Base-by-base conservation (phyloP, 2,888 invertebrate species). In the Melanchra persicariae region DNA sequence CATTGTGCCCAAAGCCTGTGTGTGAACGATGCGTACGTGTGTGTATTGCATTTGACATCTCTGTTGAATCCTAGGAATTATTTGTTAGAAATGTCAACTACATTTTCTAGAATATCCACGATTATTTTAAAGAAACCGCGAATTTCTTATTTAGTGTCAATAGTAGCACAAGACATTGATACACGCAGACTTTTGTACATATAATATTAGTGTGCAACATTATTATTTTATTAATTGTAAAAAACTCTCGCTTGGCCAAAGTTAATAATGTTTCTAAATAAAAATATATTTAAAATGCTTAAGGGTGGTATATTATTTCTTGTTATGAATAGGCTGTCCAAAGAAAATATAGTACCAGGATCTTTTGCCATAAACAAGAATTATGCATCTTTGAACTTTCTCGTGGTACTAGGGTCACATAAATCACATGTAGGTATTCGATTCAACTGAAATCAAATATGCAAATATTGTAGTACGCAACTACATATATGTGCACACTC, bases 371-470 rank as follows among this genome's bases (percentile, higher is more conserved):
- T 34, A 40, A 57, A 24, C 45, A 47, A 61, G 51, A 61, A 62
- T 40, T 77, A 71, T 43, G 24, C 45, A 59, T 62, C 74, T 78
- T 62, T 26, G 17, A 49, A 49, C 17, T 71, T 59, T 52, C 58
- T 75, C 52, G 9, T 8, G 2, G 17, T 59, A 75, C 78, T 26
- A 78, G 78, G 62, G 6, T 45, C 5, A 24, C 59, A 78, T 75
- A 78, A 45, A 43, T 52, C 17, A 34, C 12, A 62, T 34, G 62
- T 26, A 34, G 34, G 37, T 59, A 26, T 26, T 52, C 9, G 49
- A 51, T 78, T 43, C 19, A 49, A 43, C 19, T 49, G 63, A 59
- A 59, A 61, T 37, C 47, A 51, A 30, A 45, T 43, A 9, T 47
- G 24, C 30, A 24, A 40, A 52, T 26, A 51, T 34, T 6, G 43